Conservation (phyloP, 2,797 vertebrate genomes). For the Calcarius lapponicus region DNA sequence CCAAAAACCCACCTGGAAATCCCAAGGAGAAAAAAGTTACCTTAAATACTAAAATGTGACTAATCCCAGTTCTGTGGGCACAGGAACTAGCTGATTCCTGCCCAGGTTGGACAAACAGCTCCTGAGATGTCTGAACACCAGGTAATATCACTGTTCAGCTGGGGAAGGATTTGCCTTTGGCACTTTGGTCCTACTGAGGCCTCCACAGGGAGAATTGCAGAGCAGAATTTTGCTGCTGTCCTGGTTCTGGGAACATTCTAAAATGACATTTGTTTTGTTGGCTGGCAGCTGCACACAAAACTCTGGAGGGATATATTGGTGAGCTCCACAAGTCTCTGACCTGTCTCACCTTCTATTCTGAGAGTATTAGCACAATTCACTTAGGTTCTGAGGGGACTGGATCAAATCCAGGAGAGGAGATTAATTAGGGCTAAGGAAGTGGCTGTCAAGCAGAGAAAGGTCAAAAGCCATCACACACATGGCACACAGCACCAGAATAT, state of each 20-base stretch:
- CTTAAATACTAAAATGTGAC: background rate
- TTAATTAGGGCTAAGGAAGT: background rate
- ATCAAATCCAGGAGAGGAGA: background rate
- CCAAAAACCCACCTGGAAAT: background rate
- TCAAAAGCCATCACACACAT: background rate
- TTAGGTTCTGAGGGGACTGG: background rate
- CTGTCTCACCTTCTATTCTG: background rate
- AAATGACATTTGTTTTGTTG: background rate
- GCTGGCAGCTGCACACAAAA: background rate
- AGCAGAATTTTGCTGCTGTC: background rate
- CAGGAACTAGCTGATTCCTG: background rate
- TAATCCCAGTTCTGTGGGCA: background rate
- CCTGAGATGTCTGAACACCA: background rate
- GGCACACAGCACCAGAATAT: background rate
- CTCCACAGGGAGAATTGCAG: background rate
- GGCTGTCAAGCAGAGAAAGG: background rate
- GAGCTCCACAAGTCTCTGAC: background rate
- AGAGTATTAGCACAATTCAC: background rate
- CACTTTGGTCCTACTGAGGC: background rate
- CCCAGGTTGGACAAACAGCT: background rate
- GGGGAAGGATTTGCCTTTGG: background rate
- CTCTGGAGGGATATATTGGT: background rate
- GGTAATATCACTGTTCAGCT: background rate
- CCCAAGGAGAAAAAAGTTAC: background rate
- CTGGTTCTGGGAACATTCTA: background rate